Base-by-base conservation (phyloP, 1,140 invertebrate genomes). In the Pseudomyrmex sp. region DNA sequence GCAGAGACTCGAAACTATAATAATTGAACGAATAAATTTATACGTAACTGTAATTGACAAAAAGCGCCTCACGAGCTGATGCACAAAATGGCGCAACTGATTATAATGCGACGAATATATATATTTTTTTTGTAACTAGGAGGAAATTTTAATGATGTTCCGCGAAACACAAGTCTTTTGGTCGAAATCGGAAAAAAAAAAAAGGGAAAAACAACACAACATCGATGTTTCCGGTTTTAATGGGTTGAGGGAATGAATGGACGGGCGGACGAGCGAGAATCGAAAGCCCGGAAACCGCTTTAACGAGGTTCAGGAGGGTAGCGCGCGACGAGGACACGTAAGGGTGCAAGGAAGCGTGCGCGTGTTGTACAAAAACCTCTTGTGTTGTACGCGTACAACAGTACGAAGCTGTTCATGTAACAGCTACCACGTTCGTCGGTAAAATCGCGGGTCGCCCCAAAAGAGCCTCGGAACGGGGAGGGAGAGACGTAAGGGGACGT, bases 261-360 rank as follows among this genome's bases (percentile, higher is more conserved):
- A 70, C 59, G 54, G 44, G 8, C n/a, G 76, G 15, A 69, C 52
- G 44, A 62, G 76, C 66, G 54, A 44, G 15, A 80, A 59, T 18
- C 65, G 76, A 80, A 20, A 70, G 76, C 54, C 44, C n/a, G 76
- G 54, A 69, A 70, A 61, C 76, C 52, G 76, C 44, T 80, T 80
- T 80, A 80, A 80, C 66, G 76, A 80, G 52, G 35, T 79, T 26
- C 63, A 10, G 18, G 35, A 58, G 75, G 15, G 18, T 20, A 54
- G 52, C 52, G 35, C 62, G 63, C 63, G 52, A 70, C 52, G 20
- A 35, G 66, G 65, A 59, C 50, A 79, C 15, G 52, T 70, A 69
- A 70, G 54, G 20, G 65, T 70, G 65, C 52, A 68, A 70, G 35
- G 52, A 18, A 58, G 18, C 35, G 9, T 56, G 63, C 15, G 50